These are phyloP conservation scores for Acheta domesticus DNA, from an alignment of 2,888 invertebrate species.

Conservation along the genomic window DNA sequence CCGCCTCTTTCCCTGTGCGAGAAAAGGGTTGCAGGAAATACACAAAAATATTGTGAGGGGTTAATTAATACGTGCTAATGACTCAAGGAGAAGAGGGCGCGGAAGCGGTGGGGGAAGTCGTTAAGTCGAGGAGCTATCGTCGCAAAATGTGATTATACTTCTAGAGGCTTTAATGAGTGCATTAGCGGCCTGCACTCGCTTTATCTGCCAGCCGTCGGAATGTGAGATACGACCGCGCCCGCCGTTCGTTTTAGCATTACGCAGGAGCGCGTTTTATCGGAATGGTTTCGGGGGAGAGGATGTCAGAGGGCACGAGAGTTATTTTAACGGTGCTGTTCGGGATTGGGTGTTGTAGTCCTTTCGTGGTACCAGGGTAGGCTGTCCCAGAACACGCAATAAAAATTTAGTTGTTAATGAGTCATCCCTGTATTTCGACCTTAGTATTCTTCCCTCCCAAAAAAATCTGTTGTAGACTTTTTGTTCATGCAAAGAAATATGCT, in stretches of 20 bases:
- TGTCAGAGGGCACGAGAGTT: too few species aligned
- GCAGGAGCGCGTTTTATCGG: background rate
- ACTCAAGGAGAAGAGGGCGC: background rate
- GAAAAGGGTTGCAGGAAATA: background rate
- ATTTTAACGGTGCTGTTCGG: too few species aligned
- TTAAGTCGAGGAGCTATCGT: slow-evolving; percentile 18
- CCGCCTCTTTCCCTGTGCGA: background rate
- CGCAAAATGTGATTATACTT: slow-evolving; percentile 5
- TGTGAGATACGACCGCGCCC: background rate
- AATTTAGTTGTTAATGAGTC: too few species aligned
- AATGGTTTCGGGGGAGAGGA: background rate
- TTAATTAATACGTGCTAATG: slow-evolving; percentile 18
- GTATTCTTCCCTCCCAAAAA: too few species aligned
- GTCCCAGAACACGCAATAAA: too few species aligned
- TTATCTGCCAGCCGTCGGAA: background rate
- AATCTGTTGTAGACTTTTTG: too few species aligned
- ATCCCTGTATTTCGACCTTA: too few species aligned
- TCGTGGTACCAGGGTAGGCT: too few species aligned
- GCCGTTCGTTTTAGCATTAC: background rate
- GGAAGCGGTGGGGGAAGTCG: background rate
- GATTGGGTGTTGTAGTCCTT: too few species aligned
- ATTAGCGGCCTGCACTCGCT: background rate
- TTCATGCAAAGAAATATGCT: too few species aligned
- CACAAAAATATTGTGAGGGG: slow-evolving; percentile 18
- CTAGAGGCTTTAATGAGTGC: background rate